These are phyloP conservation scores for Tetropium fuscum DNA, from an alignment of 2,888 invertebrate species.

Conservation along the genomic window DNA sequence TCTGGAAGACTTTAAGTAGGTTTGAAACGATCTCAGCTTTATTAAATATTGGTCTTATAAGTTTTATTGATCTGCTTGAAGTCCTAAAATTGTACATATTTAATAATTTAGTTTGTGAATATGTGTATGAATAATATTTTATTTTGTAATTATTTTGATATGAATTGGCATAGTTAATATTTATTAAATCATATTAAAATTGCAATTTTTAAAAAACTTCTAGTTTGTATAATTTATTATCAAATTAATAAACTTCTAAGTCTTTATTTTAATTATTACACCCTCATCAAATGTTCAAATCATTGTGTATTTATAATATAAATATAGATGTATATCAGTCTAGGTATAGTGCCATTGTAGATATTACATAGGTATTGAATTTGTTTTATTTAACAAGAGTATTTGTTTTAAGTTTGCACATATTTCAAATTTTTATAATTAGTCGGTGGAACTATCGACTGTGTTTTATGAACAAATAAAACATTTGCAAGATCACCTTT, in stretches of 20 bases:
- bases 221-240: slow-evolving; percentile 32
- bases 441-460: slow-evolving; percentile 53
- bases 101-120: slow-evolving; percentile 40
- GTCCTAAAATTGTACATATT: slow-evolving; percentile 36
- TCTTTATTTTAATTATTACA: slow-evolving; percentile 26
- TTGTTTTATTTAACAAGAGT: slow-evolving; percentile 49
- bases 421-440: slow-evolving; percentile 60
- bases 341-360: slow-evolving; percentile 58
- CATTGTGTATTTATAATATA: slow-evolving; percentile 28
- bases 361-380: slow-evolving; percentile 49
- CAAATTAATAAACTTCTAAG: slow-evolving; percentile 38
- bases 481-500: slow-evolving; percentile 36
- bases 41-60: slow-evolving; percentile 38
- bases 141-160: slow-evolving; percentile 45
- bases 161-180: slow-evolving; percentile 40
- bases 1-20: slow-evolving; percentile 46
- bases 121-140: slow-evolving; percentile 46
- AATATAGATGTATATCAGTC: slow-evolving; percentile 46
- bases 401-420: slow-evolving; percentile 56
- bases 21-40: slow-evolving; percentile 55
- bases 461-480: slow-evolving; percentile 49
- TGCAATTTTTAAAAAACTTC: slow-evolving; percentile 28
- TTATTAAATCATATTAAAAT: slow-evolving; percentile 42
- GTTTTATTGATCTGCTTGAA: slow-evolving; percentile 43
- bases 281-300: slow-evolving; percentile 34